phyloP scores from a whole-genome alignment of 2,797 vertebrate species.

The Tangara arthus region DNA sequence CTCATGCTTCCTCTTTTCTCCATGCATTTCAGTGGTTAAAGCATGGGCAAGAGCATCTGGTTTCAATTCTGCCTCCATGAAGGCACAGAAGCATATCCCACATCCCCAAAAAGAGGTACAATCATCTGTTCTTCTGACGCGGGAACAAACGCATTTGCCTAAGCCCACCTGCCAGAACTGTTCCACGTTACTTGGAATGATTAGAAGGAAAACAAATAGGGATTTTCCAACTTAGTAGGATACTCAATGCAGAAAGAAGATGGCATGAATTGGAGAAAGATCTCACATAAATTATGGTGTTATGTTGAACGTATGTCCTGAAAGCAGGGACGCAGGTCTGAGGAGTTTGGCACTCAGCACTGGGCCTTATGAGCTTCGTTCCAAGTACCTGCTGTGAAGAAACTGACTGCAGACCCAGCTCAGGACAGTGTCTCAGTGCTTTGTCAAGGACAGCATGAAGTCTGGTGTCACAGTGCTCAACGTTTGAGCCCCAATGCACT shows the following conservation, averaged over 20 bases:
- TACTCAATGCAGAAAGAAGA: neutral
- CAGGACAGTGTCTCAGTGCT: neutral
- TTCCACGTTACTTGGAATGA: neutral
- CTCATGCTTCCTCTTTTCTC: conserved; percentile 14
- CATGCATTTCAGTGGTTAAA: conserved; percentile 34
- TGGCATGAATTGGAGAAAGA: neutral
- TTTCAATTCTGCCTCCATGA: conserved; percentile 42
- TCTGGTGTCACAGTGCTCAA: neutral
- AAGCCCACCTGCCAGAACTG: neutral
- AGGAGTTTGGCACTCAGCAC: neutral
- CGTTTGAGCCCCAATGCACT: neutral
- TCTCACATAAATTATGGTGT: neutral
- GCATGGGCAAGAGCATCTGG: conserved; percentile 30
- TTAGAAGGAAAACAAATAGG: neutral
- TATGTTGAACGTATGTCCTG: neutral
- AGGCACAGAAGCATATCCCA: neutral
- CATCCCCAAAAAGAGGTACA: neutral
- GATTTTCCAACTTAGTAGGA: neutral
- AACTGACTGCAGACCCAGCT: neutral
- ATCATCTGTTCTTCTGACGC: neutral
- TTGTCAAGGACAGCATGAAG: neutral
- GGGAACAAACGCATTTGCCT: neutral
- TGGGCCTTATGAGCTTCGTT: neutral
- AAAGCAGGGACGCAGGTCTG: neutral
- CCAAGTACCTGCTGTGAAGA: neutral